Base-by-base conservation (phyloP, 2,888 invertebrate species). In the Polyploca ridens region DNA sequence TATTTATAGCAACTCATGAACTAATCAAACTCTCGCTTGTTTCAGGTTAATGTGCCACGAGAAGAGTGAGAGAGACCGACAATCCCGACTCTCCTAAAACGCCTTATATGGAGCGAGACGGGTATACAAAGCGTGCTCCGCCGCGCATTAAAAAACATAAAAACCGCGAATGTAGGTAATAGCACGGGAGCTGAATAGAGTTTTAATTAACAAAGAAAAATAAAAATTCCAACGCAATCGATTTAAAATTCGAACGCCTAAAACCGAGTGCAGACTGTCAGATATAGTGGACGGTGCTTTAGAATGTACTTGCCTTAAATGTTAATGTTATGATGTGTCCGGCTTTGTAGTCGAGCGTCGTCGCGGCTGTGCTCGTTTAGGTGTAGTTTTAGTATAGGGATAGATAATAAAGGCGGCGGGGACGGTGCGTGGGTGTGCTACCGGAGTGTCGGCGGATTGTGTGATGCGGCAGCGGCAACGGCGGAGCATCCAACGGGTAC, bases 71-170 rank as follows among this genome's bases (percentile, higher is more conserved):
- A 84, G 86, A 84, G 89, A 87, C 81, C 72, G 77, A 79, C 81
- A 69, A 83, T 77, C 82, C 80, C 73, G 76, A 80, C 76, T 79
- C 83, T 79, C 76, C 82, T 72, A 84, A 87, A 90, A 84, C 87
- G 86, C 88, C 86, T 91, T 93, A 93, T 92, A 93, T 93, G 93
- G 92, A 93, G 93, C 91, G 87, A 82, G 90, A 89, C 89, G 86
- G 89, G 87, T 82, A 85, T 79, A 89, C 76, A 70, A 79, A 88
- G 86, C 90, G 91, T 83, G 88, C 85, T 84, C 76, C 87, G 90
- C 82, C 92, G 86, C 91, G 89, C 73, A 83, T 77, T 72, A 86
- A 79, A 84, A 84, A 83, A 84, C 83, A 88, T 84, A 86, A 84
- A 85, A 86, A 77, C 79, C 85, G 85, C 83, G 86, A 84, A 79